Evolutionary conservation across 2,888 invertebrate species (phyloP), one percentile per base, ranked within the genome.

Genomic region (Apotomis capreana): DNA sequence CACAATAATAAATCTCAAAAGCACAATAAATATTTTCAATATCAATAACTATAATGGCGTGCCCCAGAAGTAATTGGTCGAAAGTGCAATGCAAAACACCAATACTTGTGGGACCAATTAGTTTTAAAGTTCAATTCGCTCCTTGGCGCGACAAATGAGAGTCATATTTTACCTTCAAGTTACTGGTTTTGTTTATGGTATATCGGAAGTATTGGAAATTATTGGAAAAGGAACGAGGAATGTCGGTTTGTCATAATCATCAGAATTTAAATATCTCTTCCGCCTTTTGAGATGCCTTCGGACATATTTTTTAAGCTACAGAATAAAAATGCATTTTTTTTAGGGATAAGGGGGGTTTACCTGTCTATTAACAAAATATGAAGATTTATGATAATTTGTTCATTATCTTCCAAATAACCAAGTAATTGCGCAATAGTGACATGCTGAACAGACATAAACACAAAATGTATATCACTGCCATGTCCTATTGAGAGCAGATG

Each of bases 131-230:
- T 26, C 26, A 26, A 74, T 71, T 70, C 59, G 26, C 73, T 54
- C 46, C 74, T 46, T 8, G 55, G 46, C 37, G 37, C 60, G 76
- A 80, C 78, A 78, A 81, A 81, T 78, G 71, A 74, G 70, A 26
- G 49, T 64, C 75, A 75, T 80, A 80, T 77, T 74, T 79, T 69
- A 77, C 69, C 70, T 52, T 61, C 65, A 62, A 67, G 61, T 71
- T 71, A 62, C 37, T 55, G 54, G 69, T 44, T 52, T 63, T 64
- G 63, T 67, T 15, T n/a, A 60, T 40, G 15, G 13, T 60, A 54
- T n/a, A 60, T 52, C 55, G 9, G 49, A 51, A 55, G 37, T 71
- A 71, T 51, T 62, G 51, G 55, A 57, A 62, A 26, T 8, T 55
- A 13, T 13, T 57, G 0, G 44, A 10, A 13, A 2, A 40, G 6